Evolutionary conservation across 1,140 invertebrate species (phyloP), one percentile per base, ranked within the genome.

Genomic region (Zaprionus ghesquierei): DNA sequence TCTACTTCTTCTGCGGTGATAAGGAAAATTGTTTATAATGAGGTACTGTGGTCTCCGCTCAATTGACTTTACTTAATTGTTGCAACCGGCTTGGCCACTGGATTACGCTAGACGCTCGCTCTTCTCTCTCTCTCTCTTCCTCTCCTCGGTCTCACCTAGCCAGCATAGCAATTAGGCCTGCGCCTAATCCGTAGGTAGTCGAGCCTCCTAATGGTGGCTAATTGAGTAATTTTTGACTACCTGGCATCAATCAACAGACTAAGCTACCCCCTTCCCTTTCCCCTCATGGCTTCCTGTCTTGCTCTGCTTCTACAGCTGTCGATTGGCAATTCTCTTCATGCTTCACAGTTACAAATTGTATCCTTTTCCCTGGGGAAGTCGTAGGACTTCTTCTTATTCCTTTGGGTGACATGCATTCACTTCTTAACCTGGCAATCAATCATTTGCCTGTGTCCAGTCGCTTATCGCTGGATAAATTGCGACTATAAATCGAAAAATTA

Each of bases 401-500:
- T 87, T 87, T 76, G 84, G 84, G 82, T 66, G 68, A 69, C 61
- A 74, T 87, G 81, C 79, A 74, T 87, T 89, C 69, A 76, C 84
- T 79, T 62, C 59, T 69, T 75, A 71, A 73, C 70, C 49, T 59
- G 75, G 58, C 76, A 79, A 87, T 87, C 82, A 82, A 87, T 87
- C 82, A 87, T 87, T 82, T 64, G 15, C 79, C 50, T 81, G 64
- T 75, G 69, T 62, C 49, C 56, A 44, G 63, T 54, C 49, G 31
- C 53, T 74, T 74, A 69, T 69, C 59, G 53, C 63, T 75, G 81
- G 77, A 79, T 81, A 87, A 87, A 87, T 87, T 87, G 82, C 77
- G 82, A 87, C 82, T 87, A 87, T 87, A 87, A 87, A 87, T 87
- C 82, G 82, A 87, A 87, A 87, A 87, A 87, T 87, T 87, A 87